phyloP scores from a whole-genome alignment of 2,797 vertebrate species.

The Eulemur albifrons region DNA sequence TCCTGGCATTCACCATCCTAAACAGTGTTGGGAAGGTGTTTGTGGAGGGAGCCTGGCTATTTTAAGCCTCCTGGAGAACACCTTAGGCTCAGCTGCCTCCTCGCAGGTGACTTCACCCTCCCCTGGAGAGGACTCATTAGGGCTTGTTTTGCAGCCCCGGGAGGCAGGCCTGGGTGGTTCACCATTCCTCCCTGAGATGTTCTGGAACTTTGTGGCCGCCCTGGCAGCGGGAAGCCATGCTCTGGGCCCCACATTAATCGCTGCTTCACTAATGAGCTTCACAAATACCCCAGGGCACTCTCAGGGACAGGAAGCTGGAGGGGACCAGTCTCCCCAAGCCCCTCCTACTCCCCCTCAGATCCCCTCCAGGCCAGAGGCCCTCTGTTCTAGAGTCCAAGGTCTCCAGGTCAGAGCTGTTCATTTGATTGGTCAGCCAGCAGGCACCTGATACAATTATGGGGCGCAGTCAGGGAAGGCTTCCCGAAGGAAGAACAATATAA shows the following conservation, averaged over 20 bases:
- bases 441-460: too few relatives aligned
- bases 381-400: not conserved
- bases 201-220: slow-evolving; percentile 55
- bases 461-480: not conserved
- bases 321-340: not conserved
- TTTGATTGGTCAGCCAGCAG: not conserved
- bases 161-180: slow-evolving; percentile 65
- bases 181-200: slow-evolving; percentile 1
- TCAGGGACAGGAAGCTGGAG: not conserved
- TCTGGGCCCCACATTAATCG: not conserved
- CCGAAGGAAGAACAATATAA: not conserved
- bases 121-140: slow-evolving; percentile 65
- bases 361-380: not conserved
- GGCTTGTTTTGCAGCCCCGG: slow-evolving; percentile 58
- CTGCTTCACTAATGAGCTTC: slow-evolving; percentile 61
- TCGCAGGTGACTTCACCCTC: slow-evolving; percentile 65
- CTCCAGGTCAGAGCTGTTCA: not conserved
- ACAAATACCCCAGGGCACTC: not conserved
- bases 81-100: slow-evolving; percentile 51
- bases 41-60: slow-evolving; percentile 63
- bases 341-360: not conserved
- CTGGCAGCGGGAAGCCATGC: slow-evolving; percentile 33
- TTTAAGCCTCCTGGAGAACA: slow-evolving; percentile 64
- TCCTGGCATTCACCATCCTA: slow-evolving; percentile 70
- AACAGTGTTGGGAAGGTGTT: slow-evolving; percentile 53